Percentiles rank a stretch among this genome's conserved stretches.
Conservation (phyloP, 2,797 vertebrate species). For the Pangasius sanitwongsei region DNA sequence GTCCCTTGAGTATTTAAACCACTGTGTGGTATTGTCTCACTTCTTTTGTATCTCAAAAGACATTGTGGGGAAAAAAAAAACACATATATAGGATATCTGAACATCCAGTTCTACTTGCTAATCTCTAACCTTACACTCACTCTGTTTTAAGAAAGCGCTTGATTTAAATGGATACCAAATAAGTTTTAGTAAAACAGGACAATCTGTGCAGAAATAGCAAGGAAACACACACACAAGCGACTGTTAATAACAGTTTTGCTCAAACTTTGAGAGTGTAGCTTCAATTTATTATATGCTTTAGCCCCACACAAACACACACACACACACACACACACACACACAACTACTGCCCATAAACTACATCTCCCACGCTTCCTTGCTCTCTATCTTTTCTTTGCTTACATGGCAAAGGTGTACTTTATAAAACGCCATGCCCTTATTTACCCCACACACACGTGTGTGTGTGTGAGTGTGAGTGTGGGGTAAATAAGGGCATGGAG, state of each 20-base stretch:
- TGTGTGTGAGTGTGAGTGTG: neutral
- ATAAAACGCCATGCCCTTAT: neutral
- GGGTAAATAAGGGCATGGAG: neutral
- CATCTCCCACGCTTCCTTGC: neutral
- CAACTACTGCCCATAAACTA: conserved; percentile 13
- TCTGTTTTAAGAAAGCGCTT: neutral
- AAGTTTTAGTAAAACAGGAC: neutral
- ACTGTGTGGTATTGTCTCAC: neutral
- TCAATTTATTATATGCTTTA: neutral
- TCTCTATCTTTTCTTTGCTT: neutral
- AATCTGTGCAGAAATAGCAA: neutral
- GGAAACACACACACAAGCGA: neutral
- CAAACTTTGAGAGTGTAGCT: neutral
- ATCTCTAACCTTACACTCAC: neutral
- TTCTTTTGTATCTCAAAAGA: neutral
- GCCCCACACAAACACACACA: neutral
- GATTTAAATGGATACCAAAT: neutral
- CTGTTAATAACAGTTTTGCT: neutral
- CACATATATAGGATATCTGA: neutral
- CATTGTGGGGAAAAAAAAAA: too few species aligned
- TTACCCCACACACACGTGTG: neutral
- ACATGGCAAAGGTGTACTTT: neutral
- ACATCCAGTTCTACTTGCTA: neutral
- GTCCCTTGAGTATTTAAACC: neutral
- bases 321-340: neutral